Conservation (phyloP, 92 coral and sea anemone genomes). For the Heteractis magnifica region DNA sequence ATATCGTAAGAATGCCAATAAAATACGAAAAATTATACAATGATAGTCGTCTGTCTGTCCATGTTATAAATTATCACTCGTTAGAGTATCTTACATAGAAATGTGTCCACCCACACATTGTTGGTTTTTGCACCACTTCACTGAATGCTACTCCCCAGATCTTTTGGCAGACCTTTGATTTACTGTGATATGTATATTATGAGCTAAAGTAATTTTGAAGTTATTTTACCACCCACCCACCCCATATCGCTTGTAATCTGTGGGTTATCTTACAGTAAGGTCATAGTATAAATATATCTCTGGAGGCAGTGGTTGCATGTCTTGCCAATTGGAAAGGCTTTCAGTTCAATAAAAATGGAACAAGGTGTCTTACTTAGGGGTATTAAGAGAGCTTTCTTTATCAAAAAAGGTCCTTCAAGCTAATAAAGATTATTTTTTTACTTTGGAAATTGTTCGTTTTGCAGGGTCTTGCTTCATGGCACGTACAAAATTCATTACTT, state of each 20-base stretch:
- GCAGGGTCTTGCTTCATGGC: not conserved
- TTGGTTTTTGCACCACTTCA: not conserved
- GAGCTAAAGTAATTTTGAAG: not conserved
- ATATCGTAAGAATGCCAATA: conserved; percentile 3
- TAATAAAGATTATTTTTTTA: not conserved
- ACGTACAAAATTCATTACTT: not conserved
- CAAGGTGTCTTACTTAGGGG: not conserved
- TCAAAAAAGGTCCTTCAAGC: not conserved
- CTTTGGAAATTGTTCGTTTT: not conserved
- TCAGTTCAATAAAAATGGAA: not conserved
- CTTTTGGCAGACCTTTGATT: not conserved
- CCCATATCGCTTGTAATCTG: not conserved
- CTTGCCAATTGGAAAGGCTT: not conserved
- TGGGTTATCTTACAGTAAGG: not conserved
- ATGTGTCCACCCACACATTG: not conserved
- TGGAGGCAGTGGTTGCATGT: not conserved
- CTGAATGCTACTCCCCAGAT: not conserved
- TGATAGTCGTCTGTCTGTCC: conserved; percentile 4
- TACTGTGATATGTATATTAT: not conserved
- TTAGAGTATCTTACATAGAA: conserved; percentile 7
- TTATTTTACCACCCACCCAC: not conserved
- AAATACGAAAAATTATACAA: conserved; percentile 17
- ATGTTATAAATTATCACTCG: not conserved
- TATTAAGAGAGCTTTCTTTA: not conserved
- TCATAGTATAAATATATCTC: not conserved